These are phyloP conservation scores for Amphiprion percula DNA, from an alignment of 2,113 vertebrate species.

Conservation along the genomic window DNA sequence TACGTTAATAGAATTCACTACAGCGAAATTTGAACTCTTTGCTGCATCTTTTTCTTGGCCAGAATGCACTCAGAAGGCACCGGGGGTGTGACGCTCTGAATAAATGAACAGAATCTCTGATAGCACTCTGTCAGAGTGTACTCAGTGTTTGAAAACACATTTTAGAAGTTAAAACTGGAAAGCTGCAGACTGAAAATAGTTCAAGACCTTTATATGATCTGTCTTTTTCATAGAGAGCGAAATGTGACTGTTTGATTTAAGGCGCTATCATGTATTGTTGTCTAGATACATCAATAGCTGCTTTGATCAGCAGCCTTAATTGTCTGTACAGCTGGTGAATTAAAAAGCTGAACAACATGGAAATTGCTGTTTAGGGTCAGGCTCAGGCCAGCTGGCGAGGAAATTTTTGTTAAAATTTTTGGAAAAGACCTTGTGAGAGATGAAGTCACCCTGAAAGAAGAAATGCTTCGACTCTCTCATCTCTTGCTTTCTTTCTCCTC, in stretches of 20 bases:
- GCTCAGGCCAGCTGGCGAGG: slow-evolving; percentile 3
- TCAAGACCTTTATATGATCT: slow-evolving; percentile 11
- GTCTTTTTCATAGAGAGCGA: slow-evolving; percentile 20
- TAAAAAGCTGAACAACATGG: slow-evolving; percentile 19
- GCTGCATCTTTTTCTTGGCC: slow-evolving; percentile 49
- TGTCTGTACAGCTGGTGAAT: slow-evolving; percentile 15
- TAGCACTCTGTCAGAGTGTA: slow-evolving; percentile 43
- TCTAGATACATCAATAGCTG: slow-evolving; percentile 1
- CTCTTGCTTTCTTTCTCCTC: background rate
- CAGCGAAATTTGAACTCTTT: slow-evolving; percentile 54
- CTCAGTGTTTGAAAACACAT: slow-evolving; percentile 37
- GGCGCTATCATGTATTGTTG: background rate
- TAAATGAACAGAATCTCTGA: slow-evolving; percentile 60
- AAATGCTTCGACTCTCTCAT: background rate
- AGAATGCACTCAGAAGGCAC: slow-evolving; percentile 27
- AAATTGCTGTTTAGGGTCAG: slow-evolving; percentile 14
- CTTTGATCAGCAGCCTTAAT: slow-evolving; percentile 43
- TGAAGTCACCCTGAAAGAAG: slow-evolving; percentile 15
- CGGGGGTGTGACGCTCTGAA: slow-evolving; percentile 40
- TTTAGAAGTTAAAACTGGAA: slow-evolving; percentile 47
- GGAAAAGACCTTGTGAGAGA: slow-evolving; percentile 14
- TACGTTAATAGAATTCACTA: slow-evolving; percentile 57
- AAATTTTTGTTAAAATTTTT: slow-evolving; percentile 25
- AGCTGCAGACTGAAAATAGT: slow-evolving; percentile 21
- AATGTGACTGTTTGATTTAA: slow-evolving; percentile 14